These are phyloP conservation scores for Nothobranchius kuhntae DNA, from an alignment of 2,113 vertebrate species.

Conservation along the genomic window DNA sequence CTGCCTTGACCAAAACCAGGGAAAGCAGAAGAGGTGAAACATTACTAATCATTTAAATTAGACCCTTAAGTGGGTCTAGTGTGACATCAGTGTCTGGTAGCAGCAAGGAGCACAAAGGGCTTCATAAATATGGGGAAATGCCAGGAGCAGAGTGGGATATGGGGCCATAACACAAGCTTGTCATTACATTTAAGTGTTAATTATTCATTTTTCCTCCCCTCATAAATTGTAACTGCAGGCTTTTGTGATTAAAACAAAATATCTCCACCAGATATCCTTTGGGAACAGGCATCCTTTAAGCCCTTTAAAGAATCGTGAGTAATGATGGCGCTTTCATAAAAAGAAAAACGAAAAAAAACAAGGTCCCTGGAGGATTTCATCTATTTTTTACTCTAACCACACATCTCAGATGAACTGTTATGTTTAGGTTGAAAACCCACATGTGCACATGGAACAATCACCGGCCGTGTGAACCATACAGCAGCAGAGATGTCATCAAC, in stretches of 20 bases:
- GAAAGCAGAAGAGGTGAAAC: conserved; percentile 28
- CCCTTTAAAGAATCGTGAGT: conserved; percentile 74
- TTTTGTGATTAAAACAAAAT: conserved; percentile 81
- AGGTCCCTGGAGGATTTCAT: conserved; percentile 58
- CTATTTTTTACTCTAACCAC: conserved; percentile 55
- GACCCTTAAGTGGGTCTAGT: conserved; percentile 46
- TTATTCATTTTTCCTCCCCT: conserved; percentile 74
- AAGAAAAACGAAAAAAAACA: conserved; percentile 16
- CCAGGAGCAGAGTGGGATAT: conserved; percentile 62
- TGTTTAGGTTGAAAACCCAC: conserved; percentile 47
- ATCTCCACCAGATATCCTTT: conserved; percentile 67
- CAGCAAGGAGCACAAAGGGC: conserved; percentile 39
- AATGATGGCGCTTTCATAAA: conserved; percentile 71
- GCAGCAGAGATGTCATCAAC: conserved; percentile 51
- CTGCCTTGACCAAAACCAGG: conserved; percentile 23
- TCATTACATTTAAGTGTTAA: conserved; percentile 79
- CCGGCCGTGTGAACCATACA: conserved; percentile 27
- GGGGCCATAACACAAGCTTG: conserved; percentile 62
- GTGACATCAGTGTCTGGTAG: conserved; percentile 62
- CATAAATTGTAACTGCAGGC: conserved; percentile 76
- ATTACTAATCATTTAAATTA: conserved; percentile 31
- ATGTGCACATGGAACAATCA: conserved; percentile 24
- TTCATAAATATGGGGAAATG: conserved; percentile 63
- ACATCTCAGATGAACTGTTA: conserved; percentile 48
- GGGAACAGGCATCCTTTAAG: conserved; percentile 75